Evolutionary conservation across 30 jellyfish, hydroid and myxozoan species (phyloP).

Genomic region (Chrysaora quinquecirrha): DNA sequence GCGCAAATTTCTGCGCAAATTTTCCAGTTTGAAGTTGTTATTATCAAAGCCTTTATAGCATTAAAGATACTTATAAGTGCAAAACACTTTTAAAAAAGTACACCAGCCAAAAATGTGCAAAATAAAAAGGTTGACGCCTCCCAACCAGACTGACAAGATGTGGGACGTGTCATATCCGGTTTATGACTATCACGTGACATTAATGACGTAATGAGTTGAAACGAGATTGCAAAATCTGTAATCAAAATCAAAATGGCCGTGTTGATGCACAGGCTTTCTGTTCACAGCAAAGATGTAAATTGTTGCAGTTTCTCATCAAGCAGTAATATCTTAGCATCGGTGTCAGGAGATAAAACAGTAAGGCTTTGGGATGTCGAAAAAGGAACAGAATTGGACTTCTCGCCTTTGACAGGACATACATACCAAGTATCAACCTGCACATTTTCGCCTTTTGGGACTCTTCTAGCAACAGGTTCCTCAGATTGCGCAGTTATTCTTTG

Average conservation of each 20-base stretch:
- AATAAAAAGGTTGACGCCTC: too few relatives aligned
- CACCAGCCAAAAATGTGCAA: too few relatives aligned
- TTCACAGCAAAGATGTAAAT: slow-evolving; percentile 86
- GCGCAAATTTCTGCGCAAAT: too few relatives aligned
- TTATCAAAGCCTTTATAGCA: too few relatives aligned
- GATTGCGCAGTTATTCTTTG: slow-evolving; percentile 86
- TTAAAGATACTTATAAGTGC: too few relatives aligned
- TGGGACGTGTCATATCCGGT: too few relatives aligned
- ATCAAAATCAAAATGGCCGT: slow-evolving; percentile 91
- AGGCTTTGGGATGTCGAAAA: slow-evolving; percentile 77
- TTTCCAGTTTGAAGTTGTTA: too few relatives aligned
- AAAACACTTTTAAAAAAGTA: too few relatives aligned
- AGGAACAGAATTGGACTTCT: slow-evolving; percentile 68
- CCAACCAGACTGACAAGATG: too few relatives aligned
- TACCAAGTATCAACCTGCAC: slow-evolving; percentile 84
- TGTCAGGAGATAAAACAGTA: slow-evolving; percentile 87
- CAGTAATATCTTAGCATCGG: slow-evolving; percentile 79
- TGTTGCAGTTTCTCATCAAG: slow-evolving; percentile 84
- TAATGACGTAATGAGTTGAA: too few relatives aligned
- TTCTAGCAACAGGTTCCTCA: slow-evolving; percentile 92
- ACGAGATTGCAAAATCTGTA: too few relatives aligned
- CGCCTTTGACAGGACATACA: slow-evolving; percentile 84
- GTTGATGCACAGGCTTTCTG: slow-evolving; percentile 65
- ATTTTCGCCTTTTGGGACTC: slow-evolving; percentile 89
- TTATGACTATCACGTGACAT: too few relatives aligned